Conservation (phyloP, 1,140 invertebrate species). For the Drosophila cardini region DNA sequence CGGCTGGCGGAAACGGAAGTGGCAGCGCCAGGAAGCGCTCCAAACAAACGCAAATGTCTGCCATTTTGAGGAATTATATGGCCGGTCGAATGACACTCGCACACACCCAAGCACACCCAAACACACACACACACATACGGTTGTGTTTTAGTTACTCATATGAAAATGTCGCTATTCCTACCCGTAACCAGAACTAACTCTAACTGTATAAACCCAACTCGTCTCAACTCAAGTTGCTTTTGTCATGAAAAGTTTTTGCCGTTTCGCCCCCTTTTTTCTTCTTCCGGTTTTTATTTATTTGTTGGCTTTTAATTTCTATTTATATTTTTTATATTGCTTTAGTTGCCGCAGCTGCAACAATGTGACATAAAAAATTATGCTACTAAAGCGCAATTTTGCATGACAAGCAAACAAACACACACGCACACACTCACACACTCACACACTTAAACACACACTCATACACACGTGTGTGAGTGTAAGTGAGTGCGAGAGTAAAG, state of each 20-base stretch:
- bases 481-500: constrained; percentile 68
- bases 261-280: constrained; percentile 31
- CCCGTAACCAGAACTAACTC: constrained; percentile 33
- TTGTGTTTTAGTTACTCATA: constrained; percentile 59
- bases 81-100: constrained; percentile 49
- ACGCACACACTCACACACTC: constrained; percentile 20
- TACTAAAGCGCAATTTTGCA: constrained; percentile 80
- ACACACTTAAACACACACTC: constrained; percentile 7
- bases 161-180: constrained; percentile 54
- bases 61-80: constrained; percentile 79
- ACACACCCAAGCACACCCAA: not conserved
- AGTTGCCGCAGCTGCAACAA: constrained; percentile 71
- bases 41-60: constrained; percentile 82
- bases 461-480: constrained; percentile 25
- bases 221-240: constrained; percentile 59
- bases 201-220: constrained; percentile 14
- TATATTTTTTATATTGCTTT: constrained; percentile 80
- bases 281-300: constrained; percentile 68
- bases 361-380: constrained; percentile 73
- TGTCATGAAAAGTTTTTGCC: constrained; percentile 57
- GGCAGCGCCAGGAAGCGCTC: constrained; percentile 81
- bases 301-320: constrained; percentile 81
- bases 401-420: constrained; percentile 56
- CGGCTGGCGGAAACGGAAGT: constrained; percentile 75
- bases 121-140: not conserved